Base-by-base conservation (phyloP, 2,113 vertebrate genomes). In the Marmota monax region DNA sequence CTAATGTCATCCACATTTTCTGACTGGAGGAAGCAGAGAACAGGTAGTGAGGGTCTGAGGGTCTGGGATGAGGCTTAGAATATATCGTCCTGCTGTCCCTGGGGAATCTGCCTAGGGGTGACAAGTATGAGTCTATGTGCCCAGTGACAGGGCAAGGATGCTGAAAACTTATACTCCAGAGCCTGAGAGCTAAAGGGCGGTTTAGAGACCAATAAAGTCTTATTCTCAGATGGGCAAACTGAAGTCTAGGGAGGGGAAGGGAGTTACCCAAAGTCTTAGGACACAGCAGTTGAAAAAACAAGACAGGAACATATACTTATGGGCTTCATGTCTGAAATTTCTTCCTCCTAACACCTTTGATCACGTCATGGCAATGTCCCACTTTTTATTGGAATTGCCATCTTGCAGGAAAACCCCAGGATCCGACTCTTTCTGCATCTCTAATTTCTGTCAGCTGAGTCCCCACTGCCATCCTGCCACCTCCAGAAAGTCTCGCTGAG, bases 31-130 rank as follows among this genome's bases (percentile, higher is more conserved):
- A 23, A 65, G 12, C 48, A 51, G 12, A 45, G n/a, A 1, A 8
- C 2, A 3, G 13, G 0, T 20, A 4, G 18, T 6, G 16, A 39
- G 65, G 13, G 10, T 8, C 6, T 5, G 27, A 12, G 5, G 1
- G 18, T 16, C 51, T 32, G 48, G 39, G 18, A 4, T 7, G 78
- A 80, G 58, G 16, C 58, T 92, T 83, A 45, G 29, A 20, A 86
- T 11, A 69, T 29, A 27, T 18, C 5, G 22, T 29, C 27, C 7
- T 16, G 27, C 29, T 42, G 17, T 61, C 23, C 11, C 53, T 25
- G 53, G 92, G 39, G 11, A 37, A 32, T 14, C 39, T 34, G 37
- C 22, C 69, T 4, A 18, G 1, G 2, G 29, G 27, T 25, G 11
- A 13, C 70, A 58, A 32, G 16, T 32, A 4, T 51, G 16, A 65